These are phyloP conservation scores for Epizoanthus rinbou DNA, from an alignment of 92 coral and sea anemone species.

Conservation along the genomic window DNA sequence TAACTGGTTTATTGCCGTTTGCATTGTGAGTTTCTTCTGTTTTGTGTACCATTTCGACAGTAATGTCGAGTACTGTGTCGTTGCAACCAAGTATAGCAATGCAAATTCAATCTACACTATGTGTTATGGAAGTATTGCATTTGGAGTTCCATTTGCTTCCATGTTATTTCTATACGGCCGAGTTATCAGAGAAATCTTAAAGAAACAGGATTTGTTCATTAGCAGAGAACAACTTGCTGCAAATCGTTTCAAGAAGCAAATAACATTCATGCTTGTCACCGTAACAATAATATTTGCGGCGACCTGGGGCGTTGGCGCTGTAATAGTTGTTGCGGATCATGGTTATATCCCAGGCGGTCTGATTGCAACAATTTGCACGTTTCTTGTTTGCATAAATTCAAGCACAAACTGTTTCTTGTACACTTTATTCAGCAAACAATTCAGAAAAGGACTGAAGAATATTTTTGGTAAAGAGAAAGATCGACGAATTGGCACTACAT, in stretches of 20 bases:
- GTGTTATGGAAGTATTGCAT: background rate
- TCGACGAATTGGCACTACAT: background rate
- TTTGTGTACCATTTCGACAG: background rate
- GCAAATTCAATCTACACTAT: background rate
- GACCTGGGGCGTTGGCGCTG: slow-evolving; percentile 1
- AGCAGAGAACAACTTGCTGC: background rate
- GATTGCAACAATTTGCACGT: background rate
- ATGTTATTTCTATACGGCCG: slow-evolving; percentile 7
- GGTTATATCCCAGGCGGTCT: background rate
- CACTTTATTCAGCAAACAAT: slow-evolving; percentile 22
- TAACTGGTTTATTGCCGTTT: slow-evolving; percentile 48
- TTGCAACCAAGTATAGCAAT: background rate
- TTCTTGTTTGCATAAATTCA: slow-evolving; percentile 17
- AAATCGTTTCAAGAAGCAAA: slow-evolving; percentile 18
- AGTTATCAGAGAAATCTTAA: background rate
- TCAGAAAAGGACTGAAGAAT: slow-evolving; percentile 11
- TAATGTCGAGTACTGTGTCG: background rate
- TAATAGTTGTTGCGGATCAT: background rate
- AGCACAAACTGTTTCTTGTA: slow-evolving; percentile 25
- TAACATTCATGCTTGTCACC: background rate
- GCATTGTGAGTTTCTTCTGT: slow-evolving; percentile 7
- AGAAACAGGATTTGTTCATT: background rate
- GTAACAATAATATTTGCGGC: background rate
- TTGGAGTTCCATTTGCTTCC: background rate
- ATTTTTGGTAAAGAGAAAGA: background rate